These are phyloP conservation scores for Neomonachus schauinslandi DNA, from an alignment of 2,113 vertebrate species.

Conservation along the genomic window DNA sequence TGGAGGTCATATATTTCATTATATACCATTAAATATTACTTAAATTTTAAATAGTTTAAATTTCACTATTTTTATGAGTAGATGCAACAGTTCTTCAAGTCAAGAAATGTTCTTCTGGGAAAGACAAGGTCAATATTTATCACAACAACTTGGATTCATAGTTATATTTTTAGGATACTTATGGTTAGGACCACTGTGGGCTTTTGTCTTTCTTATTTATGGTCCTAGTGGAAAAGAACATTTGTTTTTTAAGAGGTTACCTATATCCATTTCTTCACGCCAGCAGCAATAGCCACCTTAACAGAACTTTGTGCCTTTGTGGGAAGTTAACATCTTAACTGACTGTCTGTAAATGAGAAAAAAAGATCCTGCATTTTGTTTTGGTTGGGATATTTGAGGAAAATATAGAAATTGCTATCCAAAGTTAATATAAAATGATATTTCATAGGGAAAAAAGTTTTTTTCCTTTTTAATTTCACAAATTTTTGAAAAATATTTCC, in stretches of 20 bases:
- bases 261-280: background rate
- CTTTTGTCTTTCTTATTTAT: background rate
- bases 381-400: background rate
- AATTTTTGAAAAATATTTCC: background rate
- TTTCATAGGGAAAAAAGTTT: background rate
- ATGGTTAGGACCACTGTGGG: background rate
- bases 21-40: background rate
- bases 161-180: background rate
- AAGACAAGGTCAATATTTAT: background rate
- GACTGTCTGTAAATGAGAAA: background rate
- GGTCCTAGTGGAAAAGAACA: background rate
- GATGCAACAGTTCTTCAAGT: background rate
- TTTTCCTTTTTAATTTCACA: background rate
- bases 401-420: background rate
- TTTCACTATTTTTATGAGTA: constrained; percentile 26
- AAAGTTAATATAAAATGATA: background rate
- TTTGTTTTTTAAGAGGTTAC: background rate
- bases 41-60: background rate
- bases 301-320: background rate
- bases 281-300: background rate
- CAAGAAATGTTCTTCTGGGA: background rate
- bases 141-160: background rate
- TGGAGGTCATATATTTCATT: background rate
- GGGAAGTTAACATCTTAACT: background rate
- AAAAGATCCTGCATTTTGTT: background rate